A percentile compares a stretch with the other conserved stretches of the same genome.
Evolutionary conservation across 1,140 invertebrate species (phyloP).

Genomic region (Aphaenogaster rudis): DNA sequence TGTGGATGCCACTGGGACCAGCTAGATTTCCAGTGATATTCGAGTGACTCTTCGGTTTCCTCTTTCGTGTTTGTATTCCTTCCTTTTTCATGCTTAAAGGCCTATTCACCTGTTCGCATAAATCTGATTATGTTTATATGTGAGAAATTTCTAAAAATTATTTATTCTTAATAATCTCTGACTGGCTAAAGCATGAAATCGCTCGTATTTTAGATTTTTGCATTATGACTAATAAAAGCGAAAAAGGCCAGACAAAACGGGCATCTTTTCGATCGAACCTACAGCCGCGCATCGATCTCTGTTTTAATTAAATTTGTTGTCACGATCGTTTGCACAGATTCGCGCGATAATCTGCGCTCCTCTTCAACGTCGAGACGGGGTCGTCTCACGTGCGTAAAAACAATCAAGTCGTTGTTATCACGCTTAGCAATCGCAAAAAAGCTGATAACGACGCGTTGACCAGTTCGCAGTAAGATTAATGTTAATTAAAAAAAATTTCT

Average conservation of each 20-base stretch:
- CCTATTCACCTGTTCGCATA: slow-evolving; percentile 90
- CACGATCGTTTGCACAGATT: slow-evolving; percentile 41
- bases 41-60: slow-evolving; percentile 92
- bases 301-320: slow-evolving; percentile 69
- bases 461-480: slow-evolving; percentile 66
- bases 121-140: neutral
- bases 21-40: slow-evolving; percentile 73
- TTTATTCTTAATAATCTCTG: neutral
- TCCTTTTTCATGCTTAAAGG: slow-evolving; percentile 98
- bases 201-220: neutral
- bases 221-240: neutral
- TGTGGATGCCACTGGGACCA: slow-evolving; percentile 81
- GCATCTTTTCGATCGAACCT: slow-evolving; percentile 7
- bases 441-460: slow-evolving; percentile 58
- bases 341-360: slow-evolving; percentile 55
- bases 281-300: slow-evolving; percentile 23
- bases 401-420: slow-evolving; percentile 65
- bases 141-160: neutral
- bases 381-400: slow-evolving; percentile 55
- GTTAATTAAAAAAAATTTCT: slow-evolving; percentile 71
- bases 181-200: neutral
- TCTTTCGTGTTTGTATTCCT: slow-evolving; percentile 96
- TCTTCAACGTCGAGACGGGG: slow-evolving; percentile 34
- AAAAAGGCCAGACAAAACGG: neutral
- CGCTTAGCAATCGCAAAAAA: slow-evolving; percentile 57